Evolutionary conservation across 2,113 vertebrate genomes (phyloP).

Genomic region (Anhinga rufa): DNA sequence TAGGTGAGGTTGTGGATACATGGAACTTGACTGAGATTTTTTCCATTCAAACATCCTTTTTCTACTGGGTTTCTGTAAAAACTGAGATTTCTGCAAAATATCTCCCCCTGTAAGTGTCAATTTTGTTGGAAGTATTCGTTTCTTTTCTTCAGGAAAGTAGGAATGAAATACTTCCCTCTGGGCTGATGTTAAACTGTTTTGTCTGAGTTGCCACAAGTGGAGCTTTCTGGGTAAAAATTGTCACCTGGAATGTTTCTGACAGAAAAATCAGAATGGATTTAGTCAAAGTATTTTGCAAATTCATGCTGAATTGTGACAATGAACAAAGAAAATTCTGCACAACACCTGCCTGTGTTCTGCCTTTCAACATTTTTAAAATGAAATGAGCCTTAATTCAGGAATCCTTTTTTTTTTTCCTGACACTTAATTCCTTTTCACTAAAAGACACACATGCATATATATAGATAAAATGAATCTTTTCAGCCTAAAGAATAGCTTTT

Average conservation of each 20-base stretch:
- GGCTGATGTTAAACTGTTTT: slow-evolving; percentile 11
- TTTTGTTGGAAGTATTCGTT: not conserved
- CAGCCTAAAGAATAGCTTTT: not conserved
- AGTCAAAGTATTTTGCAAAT: slow-evolving; percentile 54
- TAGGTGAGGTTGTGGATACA: not conserved
- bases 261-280: slow-evolving; percentile 29
- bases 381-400: slow-evolving; percentile 45
- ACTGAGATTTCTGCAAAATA: not conserved
- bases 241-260: slow-evolving; percentile 38
- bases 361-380: not conserved
- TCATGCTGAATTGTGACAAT: not conserved
- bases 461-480: not conserved
- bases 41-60: not conserved
- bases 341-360: not conserved
- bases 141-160: not conserved
- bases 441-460: not conserved
- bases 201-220: not conserved
- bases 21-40: not conserved
- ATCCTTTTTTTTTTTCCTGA: not conserved
- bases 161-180: not conserved
- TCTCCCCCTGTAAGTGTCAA: not conserved
- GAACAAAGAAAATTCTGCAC: slow-evolving; percentile 46
- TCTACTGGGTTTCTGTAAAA: not conserved
- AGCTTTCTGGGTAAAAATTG: slow-evolving; percentile 32
- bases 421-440: not conserved